phyloP scores from a whole-genome alignment of 2,113 vertebrate species.

The Gopherus evgoodei region DNA sequence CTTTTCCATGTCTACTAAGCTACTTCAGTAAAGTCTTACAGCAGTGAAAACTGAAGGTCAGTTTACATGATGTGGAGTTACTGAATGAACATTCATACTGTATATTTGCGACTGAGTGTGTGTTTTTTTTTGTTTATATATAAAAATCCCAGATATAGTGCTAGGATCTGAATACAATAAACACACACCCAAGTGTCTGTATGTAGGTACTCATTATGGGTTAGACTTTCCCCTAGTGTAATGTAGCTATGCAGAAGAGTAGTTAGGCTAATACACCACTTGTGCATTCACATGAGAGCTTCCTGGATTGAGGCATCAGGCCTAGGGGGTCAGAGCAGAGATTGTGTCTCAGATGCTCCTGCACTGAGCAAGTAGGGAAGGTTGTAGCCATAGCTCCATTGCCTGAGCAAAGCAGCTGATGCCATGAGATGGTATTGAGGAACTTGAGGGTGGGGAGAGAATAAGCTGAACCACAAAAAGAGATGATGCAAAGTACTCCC shows the following conservation, averaged over 20 bases:
- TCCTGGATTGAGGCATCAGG: background rate
- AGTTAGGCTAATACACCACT: background rate
- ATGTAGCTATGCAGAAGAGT: background rate
- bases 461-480: background rate
- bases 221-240: background rate
- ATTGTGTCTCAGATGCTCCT: background rate
- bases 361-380: background rate
- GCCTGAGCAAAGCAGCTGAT: background rate
- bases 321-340: background rate
- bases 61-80: background rate
- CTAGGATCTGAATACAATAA: background rate
- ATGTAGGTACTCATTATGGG: too few species aligned
- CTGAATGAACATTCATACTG: background rate
- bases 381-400: background rate
- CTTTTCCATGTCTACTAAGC: background rate
- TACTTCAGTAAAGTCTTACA: background rate
- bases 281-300: background rate
- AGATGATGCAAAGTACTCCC: background rate
- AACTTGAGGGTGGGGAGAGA: background rate
- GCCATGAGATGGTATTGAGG: background rate
- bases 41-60: background rate
- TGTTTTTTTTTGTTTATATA: background rate
- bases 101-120: background rate
- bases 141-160: background rate
- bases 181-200: background rate